phyloP scores from a whole-genome alignment of 2,113 vertebrate species.

The Pao palembangensis region DNA sequence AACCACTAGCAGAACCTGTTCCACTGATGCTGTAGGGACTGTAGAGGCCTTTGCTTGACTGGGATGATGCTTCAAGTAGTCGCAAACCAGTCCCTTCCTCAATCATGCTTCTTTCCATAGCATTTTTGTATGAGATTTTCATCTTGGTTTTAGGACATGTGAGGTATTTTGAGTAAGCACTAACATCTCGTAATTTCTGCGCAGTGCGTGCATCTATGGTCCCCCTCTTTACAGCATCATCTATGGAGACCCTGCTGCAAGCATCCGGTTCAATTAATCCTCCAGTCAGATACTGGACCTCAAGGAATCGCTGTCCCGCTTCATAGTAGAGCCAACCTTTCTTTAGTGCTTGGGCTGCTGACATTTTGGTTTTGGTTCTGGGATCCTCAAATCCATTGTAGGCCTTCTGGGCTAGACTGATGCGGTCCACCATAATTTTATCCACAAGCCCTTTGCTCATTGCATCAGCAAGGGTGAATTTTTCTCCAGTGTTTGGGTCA shows the following conservation, averaged over 20 bases:
- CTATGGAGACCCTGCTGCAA: conserved; percentile 81
- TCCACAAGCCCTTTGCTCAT: conserved; percentile 88
- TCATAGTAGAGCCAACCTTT: conserved; percentile 98
- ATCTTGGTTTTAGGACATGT: conserved; percentile 98
- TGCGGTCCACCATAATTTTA: conserved; percentile 96
- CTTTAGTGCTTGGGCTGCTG: conserved; percentile 93
- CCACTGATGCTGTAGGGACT: conserved; percentile 93
- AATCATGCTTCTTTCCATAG: conserved; percentile 94
- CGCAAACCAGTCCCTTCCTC: conserved; percentile 89
- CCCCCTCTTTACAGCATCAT: conserved; percentile 89
- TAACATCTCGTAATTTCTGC: conserved; percentile 91
- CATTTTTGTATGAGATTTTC: conserved; percentile 98
- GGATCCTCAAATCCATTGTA: conserved; percentile 96
- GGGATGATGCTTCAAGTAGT: conserved; percentile 89
- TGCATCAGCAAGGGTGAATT: conserved; percentile 82
- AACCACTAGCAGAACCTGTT: conserved; percentile 86
- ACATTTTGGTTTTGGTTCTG: conserved; percentile 96
- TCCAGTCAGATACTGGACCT: conserved; percentile 95
- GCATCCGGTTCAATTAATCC: conserved; percentile 90
- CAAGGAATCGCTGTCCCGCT: conserved; percentile 93
- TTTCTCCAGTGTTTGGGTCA: conserved; percentile 86
- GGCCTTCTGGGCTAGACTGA: conserved; percentile 95
- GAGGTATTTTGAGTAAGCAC: conserved; percentile 91
- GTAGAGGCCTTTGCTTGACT: conserved; percentile 94
- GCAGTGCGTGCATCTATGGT: conserved; percentile 88